Base-by-base conservation (phyloP, 2,113 vertebrate genomes). In the Mystacornis crossleyi region DNA sequence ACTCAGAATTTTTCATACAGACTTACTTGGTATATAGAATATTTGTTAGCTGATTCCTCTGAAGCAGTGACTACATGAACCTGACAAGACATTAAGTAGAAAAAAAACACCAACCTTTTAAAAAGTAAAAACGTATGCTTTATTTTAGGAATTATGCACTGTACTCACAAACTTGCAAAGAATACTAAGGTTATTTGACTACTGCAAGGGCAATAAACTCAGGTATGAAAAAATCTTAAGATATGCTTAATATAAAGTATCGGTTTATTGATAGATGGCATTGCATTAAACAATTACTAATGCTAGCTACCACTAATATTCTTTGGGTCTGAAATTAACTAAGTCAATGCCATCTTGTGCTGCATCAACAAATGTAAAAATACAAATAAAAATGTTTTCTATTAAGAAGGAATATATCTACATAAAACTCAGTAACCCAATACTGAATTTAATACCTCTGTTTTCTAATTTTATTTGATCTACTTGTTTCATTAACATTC, bases 21-120 rank as follows among this genome's bases (percentile, higher is more conserved):
- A 95, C 92, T 97, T 98, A 98, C 98, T 90, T 98, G 98, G 77
- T 96, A 89, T 77, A 98, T 96, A 73, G 94, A 79, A 60, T 98
- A 98, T 38, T 72, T 95, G 45, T 90, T 88, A 67, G 95, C 81
- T 29, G 85, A 93, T 89, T 97, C 98, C 87, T 98, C 98, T 86
- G 94, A 53, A 87, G 97, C 55, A 33, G 98, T 98, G 79, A 98
- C 98, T 73, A 98, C 53, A 38, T 98, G 98, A 93, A 98, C 96
- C 98, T 98, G 60, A 78, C 57, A 97, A 97, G 74, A 97, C 11
- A 79, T 66, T 23, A 88, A 90, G 28, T 79, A 66, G 6, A 57
- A 47, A 86, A 38, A 80, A 77, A 25, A 19, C 7, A 60, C 2
- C n/a, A 50, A 6, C 1, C 14, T 60, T 70, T 69, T 3, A 23